A percentile compares a stretch with the other conserved stretches of the same genome.
These are phyloP conservation scores for Corvus moneduloides DNA, from an alignment of 2,113 vertebrate species.

Conservation along the genomic window DNA sequence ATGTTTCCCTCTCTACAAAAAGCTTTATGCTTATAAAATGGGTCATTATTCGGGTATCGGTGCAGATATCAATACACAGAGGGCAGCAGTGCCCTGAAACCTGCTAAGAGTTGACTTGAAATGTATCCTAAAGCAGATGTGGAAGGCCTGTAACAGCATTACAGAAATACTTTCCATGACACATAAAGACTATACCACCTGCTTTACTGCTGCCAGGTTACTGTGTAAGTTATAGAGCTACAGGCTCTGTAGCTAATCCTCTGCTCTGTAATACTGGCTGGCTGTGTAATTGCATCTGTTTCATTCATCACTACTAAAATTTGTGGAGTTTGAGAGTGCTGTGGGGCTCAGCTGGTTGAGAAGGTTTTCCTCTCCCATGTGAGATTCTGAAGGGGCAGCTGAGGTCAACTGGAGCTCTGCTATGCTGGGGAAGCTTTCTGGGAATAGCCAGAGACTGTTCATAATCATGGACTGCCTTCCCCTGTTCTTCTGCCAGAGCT, in stretches of 20 bases:
- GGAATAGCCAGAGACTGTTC: neutral
- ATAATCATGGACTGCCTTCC: accelerated
- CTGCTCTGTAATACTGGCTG: neutral
- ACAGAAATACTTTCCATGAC: neutral
- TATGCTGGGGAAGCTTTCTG: neutral
- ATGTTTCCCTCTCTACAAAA: neutral
- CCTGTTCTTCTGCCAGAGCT: neutral
- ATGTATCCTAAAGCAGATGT: neutral
- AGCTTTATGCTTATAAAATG: neutral
- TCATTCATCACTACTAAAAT: neutral
- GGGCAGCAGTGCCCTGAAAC: neutral
- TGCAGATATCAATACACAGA: neutral
- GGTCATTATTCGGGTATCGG: neutral
- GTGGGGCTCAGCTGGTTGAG: neutral
- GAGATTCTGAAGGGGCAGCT: neutral
- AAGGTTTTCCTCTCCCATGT: neutral
- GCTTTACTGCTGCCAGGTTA: neutral
- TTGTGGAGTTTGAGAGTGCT: neutral
- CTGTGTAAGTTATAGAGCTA: neutral
- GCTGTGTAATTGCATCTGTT: neutral
- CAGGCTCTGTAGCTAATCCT: neutral
- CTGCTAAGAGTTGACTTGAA: neutral
- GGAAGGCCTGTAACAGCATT: neutral
- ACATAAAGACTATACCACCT: neutral
- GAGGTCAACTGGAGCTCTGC: neutral